Percentiles rank a stretch among this genome's conserved stretches.
These are phyloP conservation scores for Macrophya alboannulata DNA, from an alignment of 2,888 invertebrate genomes.

Conservation along the genomic window DNA sequence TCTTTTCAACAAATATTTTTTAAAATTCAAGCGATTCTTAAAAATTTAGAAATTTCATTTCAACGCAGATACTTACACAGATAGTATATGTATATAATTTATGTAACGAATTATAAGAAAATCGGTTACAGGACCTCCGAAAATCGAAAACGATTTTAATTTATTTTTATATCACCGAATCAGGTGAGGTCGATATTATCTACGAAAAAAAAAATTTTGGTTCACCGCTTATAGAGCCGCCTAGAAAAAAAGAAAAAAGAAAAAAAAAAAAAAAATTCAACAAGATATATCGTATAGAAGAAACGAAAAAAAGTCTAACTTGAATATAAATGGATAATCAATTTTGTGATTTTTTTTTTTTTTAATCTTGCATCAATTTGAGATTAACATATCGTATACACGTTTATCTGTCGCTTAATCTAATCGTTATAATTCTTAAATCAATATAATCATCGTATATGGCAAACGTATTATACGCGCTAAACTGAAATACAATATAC, in stretches of 20 bases:
- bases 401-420: not conserved
- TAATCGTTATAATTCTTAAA: not conserved
- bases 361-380: not conserved
- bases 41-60: not conserved
- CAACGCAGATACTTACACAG: too few species aligned
- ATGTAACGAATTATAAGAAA: too few species aligned
- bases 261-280: too few species aligned
- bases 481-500: not conserved
- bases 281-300: not conserved
- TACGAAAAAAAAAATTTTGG: too few species aligned
- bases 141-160: too few species aligned
- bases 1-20: not conserved
- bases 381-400: not conserved
- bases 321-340: not conserved
- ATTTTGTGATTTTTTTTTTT: not conserved
- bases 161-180: too few species aligned
- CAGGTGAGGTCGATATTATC: too few species aligned
- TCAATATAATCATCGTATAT: not conserved
- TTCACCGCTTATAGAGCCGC: too few species aligned
- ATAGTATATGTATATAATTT: too few species aligned
- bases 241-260: too few species aligned
- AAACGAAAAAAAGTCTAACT: too few species aligned
- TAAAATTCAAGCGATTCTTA: not conserved
- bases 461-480: not conserved
- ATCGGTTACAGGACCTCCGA: too few species aligned